These are phyloP conservation scores for Vanessa cardui DNA, from an alignment of 2,888 invertebrate genomes.

Conservation along the genomic window DNA sequence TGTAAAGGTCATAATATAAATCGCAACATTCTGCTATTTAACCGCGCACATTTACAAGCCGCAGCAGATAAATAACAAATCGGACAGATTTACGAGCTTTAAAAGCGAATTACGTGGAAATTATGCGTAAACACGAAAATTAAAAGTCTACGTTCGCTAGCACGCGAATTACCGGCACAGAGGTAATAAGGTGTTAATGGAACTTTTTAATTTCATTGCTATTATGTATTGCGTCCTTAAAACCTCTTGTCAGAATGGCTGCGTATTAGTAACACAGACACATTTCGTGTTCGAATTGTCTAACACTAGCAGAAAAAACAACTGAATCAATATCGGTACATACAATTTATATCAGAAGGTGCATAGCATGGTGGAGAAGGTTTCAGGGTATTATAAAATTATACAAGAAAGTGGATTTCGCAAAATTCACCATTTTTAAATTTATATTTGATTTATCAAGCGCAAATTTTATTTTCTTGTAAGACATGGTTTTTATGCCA, in stretches of 20 bases:
- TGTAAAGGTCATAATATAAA: conserved; percentile 28
- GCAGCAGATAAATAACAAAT: conserved; percentile 42
- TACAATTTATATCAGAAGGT: too few species aligned
- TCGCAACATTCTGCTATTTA: conserved; percentile 37
- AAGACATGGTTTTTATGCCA: too few species aligned
- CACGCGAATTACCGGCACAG: conserved; percentile 17
- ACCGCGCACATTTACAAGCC: conserved; percentile 42
- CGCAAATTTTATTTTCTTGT: too few species aligned
- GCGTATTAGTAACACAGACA: too few species aligned
- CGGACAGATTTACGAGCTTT: conserved; percentile 42
- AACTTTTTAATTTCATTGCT: conserved; percentile 2
- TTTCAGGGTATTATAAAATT: too few species aligned
- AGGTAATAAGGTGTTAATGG: conserved; percentile 19
- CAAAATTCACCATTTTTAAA: too few species aligned
- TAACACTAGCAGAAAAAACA: too few species aligned
- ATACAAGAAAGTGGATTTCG: too few species aligned
- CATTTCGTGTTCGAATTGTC: too few species aligned
- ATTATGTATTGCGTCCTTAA: background rate
- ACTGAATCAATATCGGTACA: too few species aligned
- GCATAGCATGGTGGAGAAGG: too few species aligned
- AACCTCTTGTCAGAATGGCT: background rate
- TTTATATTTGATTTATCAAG: too few species aligned
- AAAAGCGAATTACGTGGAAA: conserved; percentile 42
- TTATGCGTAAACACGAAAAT: conserved; percentile 46
- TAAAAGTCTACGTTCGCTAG: conserved; percentile 40